These are phyloP conservation scores for Malacoraja senta DNA, from an alignment of 2,797 vertebrate genomes.

Conservation along the genomic window DNA sequence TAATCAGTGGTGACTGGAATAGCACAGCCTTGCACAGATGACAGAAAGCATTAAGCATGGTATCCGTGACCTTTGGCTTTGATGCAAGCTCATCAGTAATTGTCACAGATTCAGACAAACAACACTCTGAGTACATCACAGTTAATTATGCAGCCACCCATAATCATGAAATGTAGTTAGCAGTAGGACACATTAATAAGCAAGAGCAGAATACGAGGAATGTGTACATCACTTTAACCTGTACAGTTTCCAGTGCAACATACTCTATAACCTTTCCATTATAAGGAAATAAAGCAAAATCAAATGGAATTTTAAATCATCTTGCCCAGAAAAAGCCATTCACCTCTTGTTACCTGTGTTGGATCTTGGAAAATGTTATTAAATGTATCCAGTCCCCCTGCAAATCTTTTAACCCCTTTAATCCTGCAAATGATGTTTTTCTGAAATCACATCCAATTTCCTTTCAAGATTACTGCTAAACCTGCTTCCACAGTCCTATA, in stretches of 20 bases:
- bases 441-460: neutral
- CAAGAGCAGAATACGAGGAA: neutral
- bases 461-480: neutral
- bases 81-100: neutral
- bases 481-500: neutral
- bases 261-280: neutral
- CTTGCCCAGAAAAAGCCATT: neutral
- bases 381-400: neutral
- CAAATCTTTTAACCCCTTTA: neutral
- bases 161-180: neutral
- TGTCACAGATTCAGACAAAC: neutral
- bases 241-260: neutral
- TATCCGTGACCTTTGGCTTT: neutral
- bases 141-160: slow-evolving; percentile 1
- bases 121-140: neutral
- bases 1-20: neutral
- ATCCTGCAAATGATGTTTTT: neutral
- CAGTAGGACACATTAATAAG: neutral
- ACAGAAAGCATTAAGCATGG: neutral
- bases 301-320: neutral
- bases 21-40: neutral
- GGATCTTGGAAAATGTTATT: neutral
- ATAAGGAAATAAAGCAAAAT: neutral
- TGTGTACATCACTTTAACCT: neutral
- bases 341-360: neutral